Base-by-base conservation (phyloP, 1,140 invertebrate species). In the Drosophila yakuba region DNA sequence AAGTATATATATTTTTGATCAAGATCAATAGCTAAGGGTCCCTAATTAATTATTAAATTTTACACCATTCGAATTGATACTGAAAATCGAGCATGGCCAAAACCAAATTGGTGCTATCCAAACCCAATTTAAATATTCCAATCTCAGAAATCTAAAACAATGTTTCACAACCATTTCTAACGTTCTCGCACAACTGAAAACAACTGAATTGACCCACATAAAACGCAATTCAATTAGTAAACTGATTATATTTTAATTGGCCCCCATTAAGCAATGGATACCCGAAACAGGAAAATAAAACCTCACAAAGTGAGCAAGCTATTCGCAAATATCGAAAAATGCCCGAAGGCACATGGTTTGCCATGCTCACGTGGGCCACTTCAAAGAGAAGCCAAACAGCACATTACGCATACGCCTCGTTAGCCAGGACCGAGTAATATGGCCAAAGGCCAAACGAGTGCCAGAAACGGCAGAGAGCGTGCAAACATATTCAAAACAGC, bases 351-450 rank as follows among this genome's bases (percentile, higher is more conserved):
- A 32, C 36, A 61, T 73, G 54, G 55, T 51, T 23, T 58, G 60
- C 45, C 17, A 38, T 44, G 51, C 51, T 66, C 41, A 54, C 54
- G 54, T 63, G 58, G 23, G 28, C 48, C 48, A 75, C 60, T 75
- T 75, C 73, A 75, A 75, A 75, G 73, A 61, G 12, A 54, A 47
- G 25, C 17, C 38, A 66, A 41, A 23, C 48, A 44, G 38, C 43
- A 39, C 61, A 82, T 68, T 82, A 88, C 78, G 78, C 74, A 88
- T 88, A 82, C 83, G 83, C 61, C 47, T 48, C 44, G 69, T 86
- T 54, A 41, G 50, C 50, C 61, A 39, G 50, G 15, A 35, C 35
- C 23, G 54, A 75, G 47, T 52, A 67, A 74, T 57, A 75, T 88
- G 82, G 82, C 83, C 69, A 41, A 45, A 59, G 69, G 78, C 82